Evolutionary conservation across 2,888 invertebrate genomes (phyloP).

Genomic region (Meganola albula): DNA sequence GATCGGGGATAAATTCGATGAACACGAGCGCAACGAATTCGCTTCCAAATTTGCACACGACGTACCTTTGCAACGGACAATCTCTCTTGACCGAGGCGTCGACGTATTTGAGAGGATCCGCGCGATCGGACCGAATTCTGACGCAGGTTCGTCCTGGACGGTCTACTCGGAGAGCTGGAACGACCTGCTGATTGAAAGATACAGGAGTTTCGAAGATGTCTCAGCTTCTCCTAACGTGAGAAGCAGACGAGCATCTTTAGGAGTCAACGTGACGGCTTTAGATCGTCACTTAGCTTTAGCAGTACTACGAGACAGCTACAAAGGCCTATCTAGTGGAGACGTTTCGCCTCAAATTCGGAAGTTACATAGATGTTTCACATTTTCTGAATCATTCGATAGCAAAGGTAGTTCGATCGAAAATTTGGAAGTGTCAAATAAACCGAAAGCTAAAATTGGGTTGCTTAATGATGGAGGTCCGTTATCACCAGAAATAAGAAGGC

Average conservation of each 20-base stretch:
- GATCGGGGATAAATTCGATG: slow-evolving; percentile 55
- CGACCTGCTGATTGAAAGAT: slow-evolving; percentile 36
- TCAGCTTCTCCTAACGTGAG: slow-evolving; percentile 58
- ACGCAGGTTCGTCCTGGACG: slow-evolving; percentile 55
- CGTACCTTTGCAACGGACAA: slow-evolving; percentile 53
- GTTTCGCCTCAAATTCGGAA: slow-evolving; percentile 55
- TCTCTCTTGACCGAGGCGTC: slow-evolving; percentile 60
- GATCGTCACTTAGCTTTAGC: slow-evolving; percentile 43
- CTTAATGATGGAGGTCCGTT: slow-evolving; percentile 32
- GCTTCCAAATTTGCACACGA: slow-evolving; percentile 49
- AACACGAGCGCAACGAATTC: slow-evolving; percentile 32
- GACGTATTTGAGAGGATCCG: slow-evolving; percentile 57
- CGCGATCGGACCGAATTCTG: slow-evolving; percentile 48
- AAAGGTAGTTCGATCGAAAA: slow-evolving; percentile 28
- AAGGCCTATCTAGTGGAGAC: slow-evolving; percentile 40
- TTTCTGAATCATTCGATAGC: slow-evolving; percentile 40
- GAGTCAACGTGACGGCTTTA: slow-evolving; percentile 32
- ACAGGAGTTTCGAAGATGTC: slow-evolving; percentile 64
- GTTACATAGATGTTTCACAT: slow-evolving; percentile 53
- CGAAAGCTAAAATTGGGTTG: slow-evolving; percentile 15
- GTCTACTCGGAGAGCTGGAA: slow-evolving; percentile 41
- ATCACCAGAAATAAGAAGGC: slow-evolving; percentile 42
- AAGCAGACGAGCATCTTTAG: slow-evolving; percentile 64
- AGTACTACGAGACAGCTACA: slow-evolving; percentile 54
- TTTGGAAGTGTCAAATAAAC: slow-evolving; percentile 13